Conservation (phyloP, 2,113 vertebrate species). For the Quiscalus mexicanus region DNA sequence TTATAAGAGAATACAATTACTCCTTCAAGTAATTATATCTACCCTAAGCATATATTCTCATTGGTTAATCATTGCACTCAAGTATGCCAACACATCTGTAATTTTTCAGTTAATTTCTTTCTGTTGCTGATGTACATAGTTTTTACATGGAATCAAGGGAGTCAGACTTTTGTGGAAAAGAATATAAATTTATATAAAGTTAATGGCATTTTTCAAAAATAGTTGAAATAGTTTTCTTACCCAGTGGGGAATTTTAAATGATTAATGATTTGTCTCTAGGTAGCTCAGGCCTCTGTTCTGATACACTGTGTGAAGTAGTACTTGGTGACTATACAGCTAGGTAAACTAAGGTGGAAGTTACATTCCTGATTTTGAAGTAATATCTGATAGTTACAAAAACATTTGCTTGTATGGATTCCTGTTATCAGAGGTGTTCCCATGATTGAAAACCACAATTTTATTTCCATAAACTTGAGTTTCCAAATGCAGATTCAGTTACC, state of each 20-base stretch:
- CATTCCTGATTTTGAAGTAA: neutral
- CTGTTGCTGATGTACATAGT: neutral
- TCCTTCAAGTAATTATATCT: neutral
- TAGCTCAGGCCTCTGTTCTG: neutral
- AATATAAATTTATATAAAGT: neutral
- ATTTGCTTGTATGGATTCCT: neutral
- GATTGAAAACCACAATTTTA: neutral
- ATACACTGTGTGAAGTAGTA: neutral
- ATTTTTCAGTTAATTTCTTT: neutral
- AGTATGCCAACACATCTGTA: neutral
- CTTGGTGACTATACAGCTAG: neutral
- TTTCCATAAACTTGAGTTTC: neutral
- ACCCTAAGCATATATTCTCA: neutral
- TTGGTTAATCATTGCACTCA: neutral
- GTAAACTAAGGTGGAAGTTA: neutral
- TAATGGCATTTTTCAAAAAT: neutral
- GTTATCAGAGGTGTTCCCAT: neutral
- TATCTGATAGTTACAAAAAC: neutral
- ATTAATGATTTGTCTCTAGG: neutral
- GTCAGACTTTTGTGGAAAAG: neutral
- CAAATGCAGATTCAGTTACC: neutral
- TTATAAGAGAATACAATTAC: neutral
- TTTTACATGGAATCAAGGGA: neutral
- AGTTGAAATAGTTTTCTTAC: neutral
- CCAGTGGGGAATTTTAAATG: accelerated